Base-by-base conservation (phyloP, 2,113 vertebrate genomes). In the Polyodon spathula region DNA sequence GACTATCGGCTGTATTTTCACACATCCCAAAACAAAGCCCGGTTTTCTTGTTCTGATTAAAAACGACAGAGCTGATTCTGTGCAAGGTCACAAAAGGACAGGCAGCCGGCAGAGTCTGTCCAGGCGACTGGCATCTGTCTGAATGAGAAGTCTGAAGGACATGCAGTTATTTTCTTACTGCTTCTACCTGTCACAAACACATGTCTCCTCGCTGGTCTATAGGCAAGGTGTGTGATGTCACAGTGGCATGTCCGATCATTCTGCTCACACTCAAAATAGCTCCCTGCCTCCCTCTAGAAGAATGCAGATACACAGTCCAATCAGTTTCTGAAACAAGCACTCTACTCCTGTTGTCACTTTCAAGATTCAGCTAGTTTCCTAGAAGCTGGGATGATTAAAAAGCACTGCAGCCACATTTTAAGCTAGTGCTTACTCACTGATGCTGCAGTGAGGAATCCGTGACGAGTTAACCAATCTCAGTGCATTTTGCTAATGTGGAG, bases 341-440 rank as follows among this genome's bases (percentile, higher is more conserved):
- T 61, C 79, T 81, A 81, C 79, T 70, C 68, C 74, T 79, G 77
- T 83, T 80, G 76, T 81, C 78, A 67, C 72, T 50, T 73, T 81
- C 70, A 54, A 74, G 76, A 72, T 78, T 77, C 75, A 77, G 73
- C 73, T 78, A 73, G 75, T 76, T 80, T 75, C 68, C 71, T 74
- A 80, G 76, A 17, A 54, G 15, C 53, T 37, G 67, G 66, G 60
- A 48, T 66, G 78, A 80, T 82, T 81, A 81, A 68, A 75, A 64
- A 72, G 67, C 67, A 60, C 14, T 5, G 4, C 65, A 63, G 54
- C 4, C 2, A 51, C 60, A 68, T 71, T 69, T 79, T 80, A 78
- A 81, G 73, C 77, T 77, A 77, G 71, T 1, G 4, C 63, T 54
- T 54, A 54, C 12, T 54, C 53, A 54, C 53, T 27, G 6, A 8